These are phyloP conservation scores for Sebastes nivosus DNA, from an alignment of 2,797 vertebrate species.

Conservation along the genomic window DNA sequence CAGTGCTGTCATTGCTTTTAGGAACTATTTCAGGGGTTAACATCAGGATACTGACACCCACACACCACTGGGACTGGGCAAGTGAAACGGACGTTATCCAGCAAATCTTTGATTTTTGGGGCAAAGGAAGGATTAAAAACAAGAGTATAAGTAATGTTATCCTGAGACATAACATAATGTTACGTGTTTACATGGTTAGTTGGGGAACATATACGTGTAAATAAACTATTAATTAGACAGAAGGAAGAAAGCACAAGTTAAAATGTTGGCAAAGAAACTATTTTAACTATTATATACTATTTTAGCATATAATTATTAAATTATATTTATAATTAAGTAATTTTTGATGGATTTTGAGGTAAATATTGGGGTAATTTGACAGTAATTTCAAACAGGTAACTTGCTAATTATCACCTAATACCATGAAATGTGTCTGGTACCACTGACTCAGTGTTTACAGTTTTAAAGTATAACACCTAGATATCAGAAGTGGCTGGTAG, in stretches of 20 bases:
- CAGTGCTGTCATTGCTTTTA: background rate
- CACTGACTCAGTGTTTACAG: no score
- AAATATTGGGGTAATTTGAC: no score
- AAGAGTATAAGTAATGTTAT: background rate
- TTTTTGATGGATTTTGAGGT: rapidly evolving
- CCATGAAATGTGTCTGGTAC: no score
- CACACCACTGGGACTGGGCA: background rate
- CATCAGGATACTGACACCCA: background rate
- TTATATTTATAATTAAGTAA: no score
- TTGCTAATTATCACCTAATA: no score
- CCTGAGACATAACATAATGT: background rate
- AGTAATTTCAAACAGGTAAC: no score
- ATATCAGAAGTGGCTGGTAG: no score
- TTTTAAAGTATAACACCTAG: rapidly evolving
- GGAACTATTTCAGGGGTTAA: background rate
- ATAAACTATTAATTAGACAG: background rate
- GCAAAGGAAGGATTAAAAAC: background rate
- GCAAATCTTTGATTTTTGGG: slow-evolving; percentile 1
- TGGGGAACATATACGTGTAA: background rate
- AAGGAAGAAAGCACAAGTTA: slow-evolving; percentile 32
- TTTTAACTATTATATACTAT: no score
- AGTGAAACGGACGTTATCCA: background rate
- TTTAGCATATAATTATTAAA: no score
- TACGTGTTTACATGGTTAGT: no score
- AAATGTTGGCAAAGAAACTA: slow-evolving; percentile 37